phyloP scores from a whole-genome alignment of 2,797 vertebrate genomes.

The Pantherophis vulpinus region DNA sequence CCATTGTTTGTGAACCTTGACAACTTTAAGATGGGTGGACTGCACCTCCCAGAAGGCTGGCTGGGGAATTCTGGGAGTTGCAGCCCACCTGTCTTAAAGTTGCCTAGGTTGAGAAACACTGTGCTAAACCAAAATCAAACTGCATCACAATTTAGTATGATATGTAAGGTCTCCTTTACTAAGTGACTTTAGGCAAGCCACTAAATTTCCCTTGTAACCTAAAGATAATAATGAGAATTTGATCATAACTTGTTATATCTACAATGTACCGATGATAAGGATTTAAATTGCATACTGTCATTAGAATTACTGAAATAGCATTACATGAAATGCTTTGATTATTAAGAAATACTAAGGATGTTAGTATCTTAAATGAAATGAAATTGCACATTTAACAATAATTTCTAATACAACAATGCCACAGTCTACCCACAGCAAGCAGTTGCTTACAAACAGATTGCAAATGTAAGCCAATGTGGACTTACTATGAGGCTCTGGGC shows the following conservation, averaged over 20 bases:
- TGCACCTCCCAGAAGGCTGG: neutral
- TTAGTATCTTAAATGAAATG: no score
- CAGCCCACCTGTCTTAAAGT: neutral
- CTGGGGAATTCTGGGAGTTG: no score
- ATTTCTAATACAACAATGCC: neutral
- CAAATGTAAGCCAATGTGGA: neutral
- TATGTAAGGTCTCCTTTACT: neutral
- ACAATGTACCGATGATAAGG: neutral
- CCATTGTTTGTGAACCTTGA: neutral
- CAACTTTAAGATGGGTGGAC: neutral
- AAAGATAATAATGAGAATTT: neutral
- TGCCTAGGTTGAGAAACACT: neutral
- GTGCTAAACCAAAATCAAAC: neutral
- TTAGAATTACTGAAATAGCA: neutral
- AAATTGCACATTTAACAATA: neutral
- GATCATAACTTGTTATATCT: neutral
- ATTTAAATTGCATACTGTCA: neutral
- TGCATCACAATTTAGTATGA: neutral
- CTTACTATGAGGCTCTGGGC: neutral
- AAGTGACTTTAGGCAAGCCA: neutral
- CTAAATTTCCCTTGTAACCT: neutral
- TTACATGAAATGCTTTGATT: neutral
- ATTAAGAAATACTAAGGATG: neutral
- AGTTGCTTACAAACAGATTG: neutral
- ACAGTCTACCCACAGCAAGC: neutral